Evolutionary conservation across 2,888 invertebrate species (phyloP).

Genomic region (Drosophila diplacantha): DNA sequence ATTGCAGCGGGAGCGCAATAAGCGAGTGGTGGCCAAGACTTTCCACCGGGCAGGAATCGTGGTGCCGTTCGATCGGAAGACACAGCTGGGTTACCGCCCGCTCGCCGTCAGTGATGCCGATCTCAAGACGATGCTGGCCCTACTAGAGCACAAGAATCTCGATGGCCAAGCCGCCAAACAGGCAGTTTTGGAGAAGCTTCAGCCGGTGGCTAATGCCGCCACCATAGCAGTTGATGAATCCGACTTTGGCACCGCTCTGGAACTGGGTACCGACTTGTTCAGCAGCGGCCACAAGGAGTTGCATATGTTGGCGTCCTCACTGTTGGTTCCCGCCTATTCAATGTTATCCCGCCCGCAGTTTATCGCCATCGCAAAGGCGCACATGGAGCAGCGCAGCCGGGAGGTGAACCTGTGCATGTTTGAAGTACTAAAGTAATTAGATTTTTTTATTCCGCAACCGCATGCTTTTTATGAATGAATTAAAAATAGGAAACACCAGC

Average conservation of each 20-base stretch:
- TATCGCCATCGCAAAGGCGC: conserved; percentile 85
- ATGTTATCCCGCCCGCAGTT: conserved; percentile 86
- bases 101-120: conserved; percentile 84
- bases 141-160: conserved; percentile 80
- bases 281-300: conserved; percentile 85
- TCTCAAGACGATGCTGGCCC: conserved; percentile 84
- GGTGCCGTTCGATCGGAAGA: conserved; percentile 89
- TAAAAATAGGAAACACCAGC: conserved; percentile 37
- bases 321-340: conserved; percentile 86
- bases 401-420: conserved; percentile 79
- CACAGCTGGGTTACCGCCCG: conserved; percentile 90
- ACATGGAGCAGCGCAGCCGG: conserved; percentile 84
- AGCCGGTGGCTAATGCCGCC: conserved; percentile 87
- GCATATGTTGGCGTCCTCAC: conserved; percentile 82
- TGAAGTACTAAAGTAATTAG: conserved; percentile 49
- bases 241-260: conserved; percentile 95
- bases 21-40: conserved; percentile 83
- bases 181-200: conserved; percentile 83
- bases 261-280: conserved; percentile 91
- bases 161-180: conserved; percentile 79
- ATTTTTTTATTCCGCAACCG: conserved; percentile 37
- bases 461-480: conserved; percentile 22
- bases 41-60: conserved; percentile 91
- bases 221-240: conserved; percentile 91
- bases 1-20: conserved; percentile 82